These are phyloP conservation scores for Drosophila nigricruria DNA, from an alignment of 2,888 invertebrate species.

Conservation along the genomic window DNA sequence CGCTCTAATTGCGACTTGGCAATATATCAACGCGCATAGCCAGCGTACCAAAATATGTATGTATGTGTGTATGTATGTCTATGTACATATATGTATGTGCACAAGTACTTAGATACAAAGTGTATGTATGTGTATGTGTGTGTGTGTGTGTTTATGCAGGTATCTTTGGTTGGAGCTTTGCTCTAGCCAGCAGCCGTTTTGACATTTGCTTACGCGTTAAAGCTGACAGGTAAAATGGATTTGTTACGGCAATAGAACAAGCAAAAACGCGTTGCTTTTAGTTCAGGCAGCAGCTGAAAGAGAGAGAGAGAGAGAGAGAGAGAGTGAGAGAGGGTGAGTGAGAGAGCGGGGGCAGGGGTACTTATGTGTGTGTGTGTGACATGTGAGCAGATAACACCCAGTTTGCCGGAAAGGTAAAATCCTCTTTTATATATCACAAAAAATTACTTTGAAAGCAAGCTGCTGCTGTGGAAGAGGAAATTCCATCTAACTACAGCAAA, in stretches of 20 bases:
- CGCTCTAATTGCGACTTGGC: slow-evolving; percentile 74
- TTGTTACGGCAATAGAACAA: slow-evolving; percentile 72
- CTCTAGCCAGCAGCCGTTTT: slow-evolving; percentile 50
- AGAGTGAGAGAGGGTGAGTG: background rate
- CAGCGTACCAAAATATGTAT: slow-evolving; percentile 3
- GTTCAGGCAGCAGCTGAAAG: background rate
- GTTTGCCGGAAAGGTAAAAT: slow-evolving; percentile 15
- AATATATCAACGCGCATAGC: slow-evolving; percentile 59
- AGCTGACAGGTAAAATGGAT: slow-evolving; percentile 78
- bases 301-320: background rate
- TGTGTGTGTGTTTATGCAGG: slow-evolving; percentile 16
- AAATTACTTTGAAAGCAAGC: background rate
- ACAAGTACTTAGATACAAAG: slow-evolving; percentile 16
- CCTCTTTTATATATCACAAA: background rate
- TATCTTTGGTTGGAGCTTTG: slow-evolving; percentile 31
- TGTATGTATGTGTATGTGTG: background rate
- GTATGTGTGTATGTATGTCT: slow-evolving; percentile 2
- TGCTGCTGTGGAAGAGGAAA: background rate
- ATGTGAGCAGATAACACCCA: slow-evolving; percentile 48
- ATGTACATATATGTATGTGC: background rate
- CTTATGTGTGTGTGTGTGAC: slow-evolving; percentile 42
- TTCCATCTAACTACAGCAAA: background rate
- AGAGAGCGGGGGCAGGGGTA: background rate
- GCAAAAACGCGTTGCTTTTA: slow-evolving; percentile 23
- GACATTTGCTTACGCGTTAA: slow-evolving; percentile 78